A percentile compares a stretch with the other conserved stretches of the same genome.
Conservation (phyloP, 2,113 vertebrate species). For the Pipa parva region DNA sequence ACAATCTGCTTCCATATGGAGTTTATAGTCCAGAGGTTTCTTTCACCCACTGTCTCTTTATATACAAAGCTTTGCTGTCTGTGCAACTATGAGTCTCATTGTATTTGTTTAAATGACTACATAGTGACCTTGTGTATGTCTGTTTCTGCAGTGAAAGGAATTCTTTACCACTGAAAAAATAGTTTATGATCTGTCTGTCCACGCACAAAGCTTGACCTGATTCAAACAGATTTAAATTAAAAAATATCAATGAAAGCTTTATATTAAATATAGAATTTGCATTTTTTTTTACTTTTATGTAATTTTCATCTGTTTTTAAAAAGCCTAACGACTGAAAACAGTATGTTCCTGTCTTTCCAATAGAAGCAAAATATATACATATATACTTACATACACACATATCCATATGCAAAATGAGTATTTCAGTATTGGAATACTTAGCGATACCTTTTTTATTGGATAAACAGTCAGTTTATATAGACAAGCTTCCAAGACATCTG, state of each 20-base stretch:
- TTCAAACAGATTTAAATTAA: background rate
- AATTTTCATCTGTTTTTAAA: background rate
- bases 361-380: too few species aligned
- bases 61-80: slow-evolving; percentile 56
- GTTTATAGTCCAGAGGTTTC: slow-evolving; percentile 52
- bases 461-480: too few species aligned
- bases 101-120: slow-evolving; percentile 54
- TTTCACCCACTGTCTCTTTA: slow-evolving; percentile 54
- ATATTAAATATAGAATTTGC: background rate
- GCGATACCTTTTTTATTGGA: too few species aligned
- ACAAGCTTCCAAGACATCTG: too few species aligned
- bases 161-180: slow-evolving; percentile 46
- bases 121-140: slow-evolving; percentile 56
- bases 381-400: too few species aligned
- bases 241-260: background rate
- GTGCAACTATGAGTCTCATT: slow-evolving; percentile 55
- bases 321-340: too few species aligned
- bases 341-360: too few species aligned
- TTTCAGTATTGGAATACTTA: too few species aligned
- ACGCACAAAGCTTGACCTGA: background rate
- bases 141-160: slow-evolving; percentile 51
- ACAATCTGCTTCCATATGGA: slow-evolving; percentile 51
- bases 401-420: too few species aligned
- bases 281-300: background rate
- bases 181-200: slow-evolving; percentile 1